Percentiles rank a stretch among this genome's conserved stretches.
Conservation (phyloP, 30 jellyfish, hydroid and myxozoan genomes). For the Turritopsis rubra region DNA sequence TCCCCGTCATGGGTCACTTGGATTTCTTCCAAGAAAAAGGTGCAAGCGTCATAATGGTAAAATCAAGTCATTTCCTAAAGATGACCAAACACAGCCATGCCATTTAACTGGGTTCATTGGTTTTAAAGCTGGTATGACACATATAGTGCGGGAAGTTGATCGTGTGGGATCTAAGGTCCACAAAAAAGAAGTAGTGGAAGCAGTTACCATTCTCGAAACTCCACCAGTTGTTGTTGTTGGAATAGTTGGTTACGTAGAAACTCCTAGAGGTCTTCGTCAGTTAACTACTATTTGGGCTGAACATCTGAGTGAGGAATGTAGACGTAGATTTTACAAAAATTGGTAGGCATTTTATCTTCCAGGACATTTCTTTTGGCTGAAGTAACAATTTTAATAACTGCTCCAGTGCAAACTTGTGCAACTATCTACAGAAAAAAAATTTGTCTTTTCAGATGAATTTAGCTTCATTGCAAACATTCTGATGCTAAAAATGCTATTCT, state of each 20-base stretch:
- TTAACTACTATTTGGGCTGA: conserved; percentile 99
- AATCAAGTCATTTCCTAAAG: conserved; percentile 98
- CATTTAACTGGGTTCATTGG: conserved; percentile 99
- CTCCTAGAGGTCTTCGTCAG: conserved; percentile 99
- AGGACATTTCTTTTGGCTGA: too few relatives aligned
- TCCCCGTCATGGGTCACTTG: conserved; percentile 99
- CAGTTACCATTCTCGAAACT: conserved; percentile 97
- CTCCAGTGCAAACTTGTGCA: too few relatives aligned
- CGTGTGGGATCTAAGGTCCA: conserved; percentile 97
- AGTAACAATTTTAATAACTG: too few relatives aligned
- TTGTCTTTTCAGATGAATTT: too few relatives aligned
- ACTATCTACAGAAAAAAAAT: neutral
- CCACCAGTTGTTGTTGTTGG: conserved; percentile 99
- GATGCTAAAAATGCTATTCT: too few relatives aligned
- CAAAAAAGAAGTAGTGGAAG: conserved; percentile 99
- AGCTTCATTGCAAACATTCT: too few relatives aligned
- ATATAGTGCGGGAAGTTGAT: conserved; percentile 96
- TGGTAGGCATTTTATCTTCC: conserved; percentile 52
- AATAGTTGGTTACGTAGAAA: conserved; percentile 97
- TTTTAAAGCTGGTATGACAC: conserved; percentile 99
- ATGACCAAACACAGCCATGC: conserved; percentile 83
- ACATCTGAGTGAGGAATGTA: conserved; percentile 99
- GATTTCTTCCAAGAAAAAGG: conserved; percentile 96
- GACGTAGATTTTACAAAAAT: conserved; percentile 90
- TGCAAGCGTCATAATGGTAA: conserved; percentile 89